These are phyloP conservation scores for Laodelphax striatellus DNA, from an alignment of 1,140 invertebrate genomes.

Conservation along the genomic window DNA sequence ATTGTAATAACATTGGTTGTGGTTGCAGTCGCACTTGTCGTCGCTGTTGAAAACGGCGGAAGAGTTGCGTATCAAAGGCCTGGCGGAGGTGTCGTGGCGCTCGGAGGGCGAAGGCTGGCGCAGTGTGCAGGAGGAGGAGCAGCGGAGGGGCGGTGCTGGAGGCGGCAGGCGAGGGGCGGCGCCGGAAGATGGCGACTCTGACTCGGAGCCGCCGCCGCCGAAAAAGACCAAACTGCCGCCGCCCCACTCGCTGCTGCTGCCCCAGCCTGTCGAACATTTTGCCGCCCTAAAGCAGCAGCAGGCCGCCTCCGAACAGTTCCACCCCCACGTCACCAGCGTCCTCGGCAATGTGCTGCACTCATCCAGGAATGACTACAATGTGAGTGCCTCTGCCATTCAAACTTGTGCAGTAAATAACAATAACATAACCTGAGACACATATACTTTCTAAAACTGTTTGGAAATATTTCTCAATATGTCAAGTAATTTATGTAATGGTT, in stretches of 20 bases:
- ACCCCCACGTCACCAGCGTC: slow-evolving; percentile 40
- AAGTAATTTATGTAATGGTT: no score
- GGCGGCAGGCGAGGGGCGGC: background rate
- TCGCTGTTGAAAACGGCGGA: slow-evolving; percentile 83
- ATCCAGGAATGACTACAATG: slow-evolving; percentile 28
- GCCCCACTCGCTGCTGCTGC: slow-evolving; percentile 30
- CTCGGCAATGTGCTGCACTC: slow-evolving; percentile 33
- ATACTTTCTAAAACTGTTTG: no score
- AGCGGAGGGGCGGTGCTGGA: background rate
- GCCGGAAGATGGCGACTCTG: slow-evolving; percentile 29
- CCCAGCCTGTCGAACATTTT: slow-evolving; percentile 30
- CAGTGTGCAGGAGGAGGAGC: slow-evolving; percentile 16
- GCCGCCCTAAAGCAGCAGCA: slow-evolving; percentile 21
- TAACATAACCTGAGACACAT: no score
- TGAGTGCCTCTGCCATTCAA: no score
- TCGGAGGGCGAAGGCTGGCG: slow-evolving; percentile 24
- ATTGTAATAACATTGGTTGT: no score
- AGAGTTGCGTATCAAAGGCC: slow-evolving; percentile 79
- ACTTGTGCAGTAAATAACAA: no score
- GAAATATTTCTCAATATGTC: no score
- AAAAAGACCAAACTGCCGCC: slow-evolving; percentile 25
- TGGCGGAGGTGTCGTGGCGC: slow-evolving; percentile 75
- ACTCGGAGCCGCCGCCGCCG: slow-evolving; percentile 30
- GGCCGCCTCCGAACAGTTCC: slow-evolving; percentile 28
- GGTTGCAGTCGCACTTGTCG: slow-evolving; percentile 62